A percentile compares a stretch with the other conserved stretches of the same genome.
phyloP scores from a whole-genome alignment of 2,888 invertebrate genomes.

The Sarcophaga caerulescens region DNA sequence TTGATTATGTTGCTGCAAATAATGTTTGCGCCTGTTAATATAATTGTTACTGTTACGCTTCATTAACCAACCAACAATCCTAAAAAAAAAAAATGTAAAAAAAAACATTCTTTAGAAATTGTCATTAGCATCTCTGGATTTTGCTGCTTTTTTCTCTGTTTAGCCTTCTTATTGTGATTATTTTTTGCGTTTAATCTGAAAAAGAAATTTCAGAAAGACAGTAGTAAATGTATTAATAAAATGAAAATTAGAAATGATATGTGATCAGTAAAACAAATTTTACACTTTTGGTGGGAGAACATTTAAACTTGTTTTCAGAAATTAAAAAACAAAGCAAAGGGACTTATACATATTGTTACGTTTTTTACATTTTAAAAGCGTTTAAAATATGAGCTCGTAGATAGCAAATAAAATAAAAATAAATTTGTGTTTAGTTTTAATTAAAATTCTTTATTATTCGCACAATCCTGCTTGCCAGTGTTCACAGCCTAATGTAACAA shows the following conservation, averaged over 20 bases:
- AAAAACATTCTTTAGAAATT: background rate
- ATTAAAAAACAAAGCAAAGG: too few relatives aligned
- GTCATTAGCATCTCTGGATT: background rate
- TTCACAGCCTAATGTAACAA: too few relatives aligned
- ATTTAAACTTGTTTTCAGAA: too few relatives aligned
- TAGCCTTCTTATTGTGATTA: background rate
- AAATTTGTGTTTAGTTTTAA: too few relatives aligned
- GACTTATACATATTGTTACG: too few relatives aligned
- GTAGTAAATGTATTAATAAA: background rate
- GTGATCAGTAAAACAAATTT: too few relatives aligned
- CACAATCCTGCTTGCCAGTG: too few relatives aligned
- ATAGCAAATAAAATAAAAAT: too few relatives aligned
- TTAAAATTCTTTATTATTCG: too few relatives aligned
- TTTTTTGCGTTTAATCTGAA: background rate
- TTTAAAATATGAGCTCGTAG: too few relatives aligned
- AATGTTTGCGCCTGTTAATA: slow-evolving; percentile 9
- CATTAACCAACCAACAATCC: background rate
- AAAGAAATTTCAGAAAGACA: background rate
- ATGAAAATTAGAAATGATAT: background rate
- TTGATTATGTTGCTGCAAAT: background rate
- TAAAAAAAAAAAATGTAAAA: background rate
- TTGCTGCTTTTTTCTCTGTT: background rate
- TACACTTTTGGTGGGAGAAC: too few relatives aligned
- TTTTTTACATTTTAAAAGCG: too few relatives aligned
- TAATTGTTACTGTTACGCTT: slow-evolving; percentile 6